Conservation (phyloP, 2,888 invertebrate genomes). For the Dicyrtoma fusca region DNA sequence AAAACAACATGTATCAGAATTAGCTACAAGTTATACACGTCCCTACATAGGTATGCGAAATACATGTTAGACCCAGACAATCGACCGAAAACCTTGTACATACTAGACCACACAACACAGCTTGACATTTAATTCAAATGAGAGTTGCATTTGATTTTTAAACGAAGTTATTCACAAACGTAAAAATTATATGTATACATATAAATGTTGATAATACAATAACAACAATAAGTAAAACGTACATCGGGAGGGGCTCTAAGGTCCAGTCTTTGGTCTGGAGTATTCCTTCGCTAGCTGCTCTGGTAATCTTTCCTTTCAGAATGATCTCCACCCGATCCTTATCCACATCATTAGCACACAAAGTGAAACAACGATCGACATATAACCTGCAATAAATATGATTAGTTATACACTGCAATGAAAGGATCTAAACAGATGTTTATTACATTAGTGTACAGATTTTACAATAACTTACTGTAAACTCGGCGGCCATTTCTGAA, state of each 20-base stretch:
- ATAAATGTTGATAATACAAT: too few relatives aligned
- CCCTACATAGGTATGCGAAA: too few relatives aligned
- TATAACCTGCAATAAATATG: conserved; percentile 66
- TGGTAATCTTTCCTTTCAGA: conserved; percentile 89
- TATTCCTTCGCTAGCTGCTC: conserved; percentile 84
- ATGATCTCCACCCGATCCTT: conserved; percentile 93
- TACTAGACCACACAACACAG: too few relatives aligned
- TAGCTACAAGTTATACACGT: too few relatives aligned
- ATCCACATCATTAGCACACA: conserved; percentile 83
- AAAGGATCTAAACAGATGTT: neutral
- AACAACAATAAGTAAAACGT: too few relatives aligned
- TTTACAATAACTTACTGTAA: conserved; percentile 46
- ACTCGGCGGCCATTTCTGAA: conserved; percentile 51
- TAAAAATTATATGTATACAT: too few relatives aligned
- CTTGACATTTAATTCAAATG: too few relatives aligned
- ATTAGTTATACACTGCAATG: neutral
- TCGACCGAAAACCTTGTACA: too few relatives aligned
- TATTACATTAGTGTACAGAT: neutral
- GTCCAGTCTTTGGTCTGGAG: conserved; percentile 93
- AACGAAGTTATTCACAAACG: too few relatives aligned
- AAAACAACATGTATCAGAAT: too few relatives aligned
- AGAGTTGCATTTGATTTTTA: too few relatives aligned
- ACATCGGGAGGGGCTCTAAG: conserved; percentile 83
- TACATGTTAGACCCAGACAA: too few relatives aligned
- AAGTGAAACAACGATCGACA: conserved; percentile 88